phyloP scores from a whole-genome alignment of 2,113 vertebrate genomes.

The Salvator merianae region DNA sequence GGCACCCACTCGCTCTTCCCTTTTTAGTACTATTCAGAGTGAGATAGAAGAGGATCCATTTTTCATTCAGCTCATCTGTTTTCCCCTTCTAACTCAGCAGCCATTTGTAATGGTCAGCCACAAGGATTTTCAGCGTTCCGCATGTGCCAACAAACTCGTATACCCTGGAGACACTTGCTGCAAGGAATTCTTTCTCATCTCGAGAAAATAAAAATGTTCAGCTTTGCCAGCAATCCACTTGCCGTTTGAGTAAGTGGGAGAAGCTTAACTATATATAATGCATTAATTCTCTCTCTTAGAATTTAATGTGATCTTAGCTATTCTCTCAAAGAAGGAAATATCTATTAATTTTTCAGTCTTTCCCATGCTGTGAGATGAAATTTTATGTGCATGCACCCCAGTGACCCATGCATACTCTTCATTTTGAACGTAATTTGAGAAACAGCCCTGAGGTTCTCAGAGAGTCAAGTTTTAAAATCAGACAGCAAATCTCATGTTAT shows the following conservation, averaged over 20 bases:
- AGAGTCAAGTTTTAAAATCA: neutral
- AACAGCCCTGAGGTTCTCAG: constrained; percentile 3
- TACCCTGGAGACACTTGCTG: no score
- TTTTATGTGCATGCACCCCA: neutral
- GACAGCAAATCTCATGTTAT: neutral
- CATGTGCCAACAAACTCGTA: no score
- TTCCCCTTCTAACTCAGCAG: no score
- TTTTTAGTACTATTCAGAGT: no score
- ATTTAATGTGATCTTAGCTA: neutral
- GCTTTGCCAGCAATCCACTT: neutral
- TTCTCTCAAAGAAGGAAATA: neutral
- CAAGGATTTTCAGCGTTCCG: no score
- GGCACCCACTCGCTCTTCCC: no score
- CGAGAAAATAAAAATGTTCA: neutral
- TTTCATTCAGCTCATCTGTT: no score
- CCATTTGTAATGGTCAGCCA: no score
- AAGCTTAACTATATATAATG: neutral
- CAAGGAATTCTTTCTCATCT: neutral
- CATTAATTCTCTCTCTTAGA: neutral
- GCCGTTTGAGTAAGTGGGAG: neutral
- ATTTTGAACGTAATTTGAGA: neutral
- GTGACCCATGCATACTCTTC: neutral
- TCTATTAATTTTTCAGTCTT: neutral
- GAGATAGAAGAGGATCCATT: no score
- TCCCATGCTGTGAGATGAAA: neutral